phyloP scores from a whole-genome alignment of 2,113 vertebrate genomes.

The Catharus fuscescens region DNA sequence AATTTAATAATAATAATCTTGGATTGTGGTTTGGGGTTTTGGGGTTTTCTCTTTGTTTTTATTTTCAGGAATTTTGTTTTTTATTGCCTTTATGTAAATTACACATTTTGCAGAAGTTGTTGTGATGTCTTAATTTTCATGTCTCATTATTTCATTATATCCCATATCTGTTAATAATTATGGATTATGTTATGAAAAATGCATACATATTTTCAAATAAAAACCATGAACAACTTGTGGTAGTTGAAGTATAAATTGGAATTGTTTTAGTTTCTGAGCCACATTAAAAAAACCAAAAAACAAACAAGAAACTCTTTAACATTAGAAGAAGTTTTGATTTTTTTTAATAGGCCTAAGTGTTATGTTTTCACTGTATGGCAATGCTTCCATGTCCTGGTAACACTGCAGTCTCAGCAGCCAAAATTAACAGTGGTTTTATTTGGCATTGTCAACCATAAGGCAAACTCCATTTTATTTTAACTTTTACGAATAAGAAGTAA shows the following conservation, averaged over 20 bases:
- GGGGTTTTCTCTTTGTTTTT: neutral
- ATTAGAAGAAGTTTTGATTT: neutral
- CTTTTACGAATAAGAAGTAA: neutral
- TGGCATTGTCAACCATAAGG: neutral
- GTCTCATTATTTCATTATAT: neutral
- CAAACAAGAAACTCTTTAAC: neutral
- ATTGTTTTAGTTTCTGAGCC: neutral
- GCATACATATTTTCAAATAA: neutral
- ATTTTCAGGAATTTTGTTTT: neutral
- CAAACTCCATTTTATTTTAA: neutral
- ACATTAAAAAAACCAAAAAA: neutral
- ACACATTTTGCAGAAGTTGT: neutral
- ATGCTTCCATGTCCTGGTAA: neutral
- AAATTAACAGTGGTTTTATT: neutral
- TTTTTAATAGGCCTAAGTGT: neutral
- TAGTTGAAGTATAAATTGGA: neutral
- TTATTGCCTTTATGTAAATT: neutral
- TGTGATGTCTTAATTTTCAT: neutral
- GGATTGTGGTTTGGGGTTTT: neutral
- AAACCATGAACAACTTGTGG: neutral
- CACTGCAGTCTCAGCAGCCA: neutral
- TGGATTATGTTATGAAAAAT: neutral
- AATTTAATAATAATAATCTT: conserved; percentile 18
- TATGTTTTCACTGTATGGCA: neutral
- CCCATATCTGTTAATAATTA: neutral